Base-by-base conservation (phyloP, 2,888 invertebrate species). In the Drosophila ezoana region DNA sequence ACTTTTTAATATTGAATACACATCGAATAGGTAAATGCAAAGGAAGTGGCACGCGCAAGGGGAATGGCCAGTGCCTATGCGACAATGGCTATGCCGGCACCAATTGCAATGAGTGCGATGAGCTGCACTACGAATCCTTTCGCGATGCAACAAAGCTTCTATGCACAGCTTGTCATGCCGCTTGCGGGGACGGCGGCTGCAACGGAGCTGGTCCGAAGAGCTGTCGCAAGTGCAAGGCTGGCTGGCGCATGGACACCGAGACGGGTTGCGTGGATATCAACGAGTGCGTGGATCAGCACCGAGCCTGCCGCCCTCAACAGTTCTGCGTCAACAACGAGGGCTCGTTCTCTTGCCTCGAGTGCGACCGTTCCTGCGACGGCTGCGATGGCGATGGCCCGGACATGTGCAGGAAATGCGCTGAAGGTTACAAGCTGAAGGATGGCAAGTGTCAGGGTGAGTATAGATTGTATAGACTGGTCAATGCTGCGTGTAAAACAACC, bases 291-390 rank as follows among this genome's bases (percentile, higher is more conserved):
- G 92, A 93, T 33, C 90, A 92, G 11, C 92, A 93, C 14, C 80
- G 93, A 6, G 93, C 92, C 53, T 95, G 95, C 82, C 93, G 93
- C 0, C 92, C 93, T 1, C 94, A 95, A 87, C 95, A 98, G 89
- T 98, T 98, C 90, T 98, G 98, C 91, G 94, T 97, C 4, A 98
- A 98, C 90, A 96, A 95, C 11, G 96, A 97, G 57, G 98, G 98
- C 8, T 96, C 96, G 0, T 97, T 94, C 89, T 92, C 93, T 10
- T 98, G 98, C 58, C 78, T 92, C 40, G 95, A 94, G 53, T 98
- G 98, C 93, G 97, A 98, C 92, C 95, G 94, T 83, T 94, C 98
- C 0, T 98, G 98, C 90, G 92, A 94, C 48, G 95, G 96, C 0
- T 98, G 98, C 90, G 94, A 95, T 56, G 97, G 97, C 0, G 97